Evolutionary conservation across 2,113 vertebrate genomes (phyloP).

Genomic region (Eira barbara): DNA sequence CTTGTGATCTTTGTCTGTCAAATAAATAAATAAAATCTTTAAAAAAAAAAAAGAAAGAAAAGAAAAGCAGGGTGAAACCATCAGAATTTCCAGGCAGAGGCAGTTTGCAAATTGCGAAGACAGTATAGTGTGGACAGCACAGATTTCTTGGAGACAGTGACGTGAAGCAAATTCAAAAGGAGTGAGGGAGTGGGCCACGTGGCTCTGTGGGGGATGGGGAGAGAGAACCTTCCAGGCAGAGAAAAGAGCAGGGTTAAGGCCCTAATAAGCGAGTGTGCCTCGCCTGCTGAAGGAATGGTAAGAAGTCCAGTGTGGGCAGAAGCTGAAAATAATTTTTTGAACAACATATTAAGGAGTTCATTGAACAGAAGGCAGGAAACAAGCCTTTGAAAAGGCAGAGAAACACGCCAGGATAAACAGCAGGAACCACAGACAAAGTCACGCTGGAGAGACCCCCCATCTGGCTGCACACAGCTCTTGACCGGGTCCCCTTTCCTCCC

Average conservation of each 20-base stretch:
- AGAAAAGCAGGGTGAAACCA: not conserved
- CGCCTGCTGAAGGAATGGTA: not conserved
- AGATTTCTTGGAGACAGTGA: not conserved
- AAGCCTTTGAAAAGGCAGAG: not conserved
- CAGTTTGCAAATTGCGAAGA: not conserved
- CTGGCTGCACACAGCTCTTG: fast-evolving
- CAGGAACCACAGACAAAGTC: not conserved
- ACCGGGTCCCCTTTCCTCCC: fast-evolving
- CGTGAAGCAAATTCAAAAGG: not conserved
- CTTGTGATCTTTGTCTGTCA: too few relatives aligned
- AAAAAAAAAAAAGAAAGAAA: too few relatives aligned
- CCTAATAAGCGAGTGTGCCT: fast-evolving
- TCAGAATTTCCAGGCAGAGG: not conserved
- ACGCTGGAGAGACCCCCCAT: not conserved
- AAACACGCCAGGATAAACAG: not conserved
- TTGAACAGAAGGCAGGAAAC: not conserved
- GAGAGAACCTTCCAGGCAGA: not conserved
- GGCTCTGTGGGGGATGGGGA: not conserved
- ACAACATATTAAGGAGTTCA: not conserved
- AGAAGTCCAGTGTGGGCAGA: not conserved
- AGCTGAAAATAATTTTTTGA: not conserved
- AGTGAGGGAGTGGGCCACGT: not conserved
- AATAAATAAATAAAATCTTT: too few relatives aligned
- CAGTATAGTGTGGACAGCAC: not conserved
- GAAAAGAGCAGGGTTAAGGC: not conserved